These are phyloP conservation scores for Phrynocephalus vlangalii DNA, from an alignment of 2,797 vertebrate genomes.

Conservation along the genomic window DNA sequence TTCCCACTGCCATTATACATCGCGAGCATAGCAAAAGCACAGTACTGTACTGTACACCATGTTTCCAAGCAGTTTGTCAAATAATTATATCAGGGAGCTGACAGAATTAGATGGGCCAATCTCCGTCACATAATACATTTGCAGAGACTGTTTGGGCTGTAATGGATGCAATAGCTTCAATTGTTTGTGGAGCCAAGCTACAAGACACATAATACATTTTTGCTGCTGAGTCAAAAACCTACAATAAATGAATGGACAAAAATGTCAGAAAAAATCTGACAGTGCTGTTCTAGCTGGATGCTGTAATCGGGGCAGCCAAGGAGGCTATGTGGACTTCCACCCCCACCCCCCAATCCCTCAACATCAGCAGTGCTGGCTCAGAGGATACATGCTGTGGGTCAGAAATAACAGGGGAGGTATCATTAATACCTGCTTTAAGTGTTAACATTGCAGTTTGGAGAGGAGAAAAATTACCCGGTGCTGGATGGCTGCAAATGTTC, in stretches of 20 bases:
- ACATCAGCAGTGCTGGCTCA: too few relatives aligned
- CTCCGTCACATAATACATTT: constrained; percentile 74
- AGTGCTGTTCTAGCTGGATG: constrained; percentile 40
- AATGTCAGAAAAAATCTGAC: constrained; percentile 39
- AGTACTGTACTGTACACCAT: constrained; percentile 61
- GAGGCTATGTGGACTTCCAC: too few relatives aligned
- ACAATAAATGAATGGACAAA: constrained; percentile 62
- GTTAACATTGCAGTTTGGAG: not conserved
- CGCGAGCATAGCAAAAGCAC: constrained; percentile 50
- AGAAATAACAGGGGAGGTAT: too few relatives aligned
- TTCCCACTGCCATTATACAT: constrained; percentile 41
- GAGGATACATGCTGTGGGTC: too few relatives aligned
- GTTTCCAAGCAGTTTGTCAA: constrained; percentile 74
- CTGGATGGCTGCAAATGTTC: not conserved
- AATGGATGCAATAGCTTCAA: constrained; percentile 72
- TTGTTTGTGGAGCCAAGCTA: constrained; percentile 65
- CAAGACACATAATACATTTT: constrained; percentile 53
- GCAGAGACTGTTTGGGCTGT: constrained; percentile 70
- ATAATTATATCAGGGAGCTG: constrained; percentile 76
- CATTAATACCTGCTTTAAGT: too few relatives aligned
- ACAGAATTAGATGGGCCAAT: constrained; percentile 72
- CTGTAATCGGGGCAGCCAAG: not conserved
- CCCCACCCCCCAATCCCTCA: too few relatives aligned
- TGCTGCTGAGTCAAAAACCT: constrained; percentile 63
- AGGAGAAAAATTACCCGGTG: not conserved